A percentile compares a stretch with the other conserved stretches of the same genome.
Conservation (phyloP, 1,140 invertebrate genomes). For the Babylonia areolata region DNA sequence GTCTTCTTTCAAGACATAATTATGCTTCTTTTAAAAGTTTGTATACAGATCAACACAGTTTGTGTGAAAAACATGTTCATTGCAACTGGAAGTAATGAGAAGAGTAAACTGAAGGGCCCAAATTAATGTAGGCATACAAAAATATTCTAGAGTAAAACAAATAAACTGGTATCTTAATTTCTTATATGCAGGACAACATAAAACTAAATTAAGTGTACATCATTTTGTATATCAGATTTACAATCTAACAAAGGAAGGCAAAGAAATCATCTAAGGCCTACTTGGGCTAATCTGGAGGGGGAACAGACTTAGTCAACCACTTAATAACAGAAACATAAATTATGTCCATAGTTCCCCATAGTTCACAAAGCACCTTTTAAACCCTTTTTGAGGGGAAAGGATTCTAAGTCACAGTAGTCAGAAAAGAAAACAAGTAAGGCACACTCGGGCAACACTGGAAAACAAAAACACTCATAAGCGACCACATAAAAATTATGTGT, state of each 20-base stretch:
- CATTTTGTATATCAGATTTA: constrained; percentile 23
- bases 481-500: too few relatives aligned
- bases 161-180: constrained; percentile 12
- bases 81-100: constrained; percentile 19
- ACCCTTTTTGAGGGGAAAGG: background rate
- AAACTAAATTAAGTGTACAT: background rate
- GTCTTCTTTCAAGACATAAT: too few relatives aligned
- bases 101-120: background rate
- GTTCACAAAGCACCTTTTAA: constrained; percentile 12
- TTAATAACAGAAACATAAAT: constrained; percentile 15
- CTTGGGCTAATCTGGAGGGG: constrained; percentile 4
- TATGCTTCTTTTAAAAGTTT: too few relatives aligned
- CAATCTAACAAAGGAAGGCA: constrained; percentile 20
- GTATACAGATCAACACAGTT: constrained; percentile 12
- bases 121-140: constrained; percentile 9
- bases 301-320: background rate
- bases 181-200: too few relatives aligned
- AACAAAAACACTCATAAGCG: too few relatives aligned
- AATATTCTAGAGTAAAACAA: constrained; percentile 11
- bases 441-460: too few relatives aligned
- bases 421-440: background rate
- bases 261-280: constrained; percentile 14
- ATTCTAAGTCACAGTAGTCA: background rate
- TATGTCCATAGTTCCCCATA: constrained; percentile 15
- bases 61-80: constrained; percentile 3